These are phyloP conservation scores for Musca vetustissima DNA, from an alignment of 1,140 invertebrate species.

Conservation along the genomic window DNA sequence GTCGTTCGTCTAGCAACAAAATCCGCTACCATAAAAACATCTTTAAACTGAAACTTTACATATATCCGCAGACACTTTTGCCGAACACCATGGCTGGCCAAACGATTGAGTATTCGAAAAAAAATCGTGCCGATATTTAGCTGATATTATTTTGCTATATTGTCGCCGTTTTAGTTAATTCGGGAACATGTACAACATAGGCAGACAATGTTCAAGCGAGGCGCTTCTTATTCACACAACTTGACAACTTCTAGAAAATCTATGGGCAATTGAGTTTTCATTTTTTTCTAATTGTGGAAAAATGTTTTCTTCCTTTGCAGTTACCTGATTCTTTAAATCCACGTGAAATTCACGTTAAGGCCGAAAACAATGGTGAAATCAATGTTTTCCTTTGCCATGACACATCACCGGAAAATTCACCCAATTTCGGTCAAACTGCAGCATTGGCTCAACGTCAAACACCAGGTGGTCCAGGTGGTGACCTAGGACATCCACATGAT, in stretches of 20 bases:
- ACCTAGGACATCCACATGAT: slow-evolving; percentile 37
- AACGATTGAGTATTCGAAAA: background rate
- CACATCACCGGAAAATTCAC: slow-evolving; percentile 57
- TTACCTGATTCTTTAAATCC: slow-evolving; percentile 61
- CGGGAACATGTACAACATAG: background rate
- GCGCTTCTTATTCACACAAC: too few species aligned
- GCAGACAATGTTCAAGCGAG: too few species aligned
- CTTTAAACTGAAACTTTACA: background rate
- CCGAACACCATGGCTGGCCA: background rate
- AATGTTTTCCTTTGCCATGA: slow-evolving; percentile 92
- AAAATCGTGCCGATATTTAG: too few species aligned
- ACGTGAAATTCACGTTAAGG: slow-evolving; percentile 84
- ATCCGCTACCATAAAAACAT: slow-evolving; percentile 2
- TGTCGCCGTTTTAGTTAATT: background rate
- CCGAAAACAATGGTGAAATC: slow-evolving; percentile 79
- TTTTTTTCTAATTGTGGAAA: background rate
- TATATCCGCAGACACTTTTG: slow-evolving; percentile 12
- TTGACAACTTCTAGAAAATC: background rate
- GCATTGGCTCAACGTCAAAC: slow-evolving; percentile 48
- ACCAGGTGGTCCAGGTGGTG: slow-evolving; percentile 44
- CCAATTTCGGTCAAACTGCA: slow-evolving; percentile 30
- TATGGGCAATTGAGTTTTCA: background rate
- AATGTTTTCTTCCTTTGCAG: slow-evolving; percentile 56
- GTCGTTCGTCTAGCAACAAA: background rate
- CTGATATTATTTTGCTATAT: too few species aligned